A percentile compares a stretch with the other conserved stretches of the same genome.
Evolutionary conservation across 2,888 invertebrate genomes (phyloP).

Genomic region (Eugnorisma glareosa): DNA sequence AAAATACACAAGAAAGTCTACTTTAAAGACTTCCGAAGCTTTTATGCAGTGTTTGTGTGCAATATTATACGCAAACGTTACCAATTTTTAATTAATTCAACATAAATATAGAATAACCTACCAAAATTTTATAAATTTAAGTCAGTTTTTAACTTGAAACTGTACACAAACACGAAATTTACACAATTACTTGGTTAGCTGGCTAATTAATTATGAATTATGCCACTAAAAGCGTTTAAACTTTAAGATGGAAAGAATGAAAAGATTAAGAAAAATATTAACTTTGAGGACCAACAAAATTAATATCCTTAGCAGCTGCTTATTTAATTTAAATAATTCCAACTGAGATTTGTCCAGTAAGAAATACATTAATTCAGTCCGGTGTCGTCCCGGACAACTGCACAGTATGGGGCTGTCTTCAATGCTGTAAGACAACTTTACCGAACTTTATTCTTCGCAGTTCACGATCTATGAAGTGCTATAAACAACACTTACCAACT

Average conservation of each 20-base stretch:
- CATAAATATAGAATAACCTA: background rate
- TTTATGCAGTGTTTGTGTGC: slow-evolving; percentile 31
- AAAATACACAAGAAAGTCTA: slow-evolving; percentile 52
- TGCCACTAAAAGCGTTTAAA: slow-evolving; percentile 48
- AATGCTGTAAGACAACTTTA: slow-evolving; percentile 60
- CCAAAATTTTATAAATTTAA: slow-evolving; percentile 6
- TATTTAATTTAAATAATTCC: slow-evolving; percentile 60
- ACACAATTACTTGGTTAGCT: slow-evolving; percentile 39
- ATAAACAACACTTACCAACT: slow-evolving; percentile 57
- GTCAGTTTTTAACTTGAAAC: background rate
- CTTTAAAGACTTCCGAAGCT: slow-evolving; percentile 32
- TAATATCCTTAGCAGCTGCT: slow-evolving; percentile 55
- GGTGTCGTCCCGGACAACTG: slow-evolving; percentile 50
- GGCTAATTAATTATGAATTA: slow-evolving; percentile 48
- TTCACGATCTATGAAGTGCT: slow-evolving; percentile 64
- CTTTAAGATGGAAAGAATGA: slow-evolving; percentile 38
- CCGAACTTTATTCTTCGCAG: slow-evolving; percentile 64
- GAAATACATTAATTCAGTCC: slow-evolving; percentile 61
- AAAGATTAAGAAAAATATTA: slow-evolving; percentile 51
- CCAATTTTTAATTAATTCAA: slow-evolving; percentile 8
- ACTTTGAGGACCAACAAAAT: slow-evolving; percentile 50
- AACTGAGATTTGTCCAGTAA: slow-evolving; percentile 52
- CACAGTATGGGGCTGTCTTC: slow-evolving; percentile 60
- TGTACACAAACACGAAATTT: slow-evolving; percentile 17
- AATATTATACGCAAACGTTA: slow-evolving; percentile 10